phyloP scores from a whole-genome alignment of 1,140 invertebrate genomes.

The Lucilia cuprina region DNA sequence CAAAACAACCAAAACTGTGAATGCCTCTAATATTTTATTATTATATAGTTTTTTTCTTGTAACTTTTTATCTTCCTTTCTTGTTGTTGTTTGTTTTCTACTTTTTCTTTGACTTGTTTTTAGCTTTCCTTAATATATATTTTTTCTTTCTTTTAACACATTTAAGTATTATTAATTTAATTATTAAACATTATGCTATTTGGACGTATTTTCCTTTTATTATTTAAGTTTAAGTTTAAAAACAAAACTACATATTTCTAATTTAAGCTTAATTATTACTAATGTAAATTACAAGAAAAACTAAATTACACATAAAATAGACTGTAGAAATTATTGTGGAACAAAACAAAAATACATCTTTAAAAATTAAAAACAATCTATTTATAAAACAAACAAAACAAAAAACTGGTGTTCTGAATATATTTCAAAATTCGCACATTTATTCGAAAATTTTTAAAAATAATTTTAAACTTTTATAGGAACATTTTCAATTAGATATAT shows the following conservation, averaged over 20 bases:
- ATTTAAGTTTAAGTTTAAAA: constrained; percentile 8
- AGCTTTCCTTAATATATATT: background rate
- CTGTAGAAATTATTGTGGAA: constrained; percentile 22
- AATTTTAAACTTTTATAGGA: too few relatives aligned
- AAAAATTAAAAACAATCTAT: background rate
- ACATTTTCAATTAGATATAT: too few relatives aligned
- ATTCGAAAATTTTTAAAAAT: too few relatives aligned
- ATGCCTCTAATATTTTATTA: background rate
- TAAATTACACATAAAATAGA: background rate
- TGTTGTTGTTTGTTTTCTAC: background rate
- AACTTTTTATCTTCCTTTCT: background rate
- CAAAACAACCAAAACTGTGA: too few relatives aligned
- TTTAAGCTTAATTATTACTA: background rate
- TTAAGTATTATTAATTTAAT: constrained; percentile 5
- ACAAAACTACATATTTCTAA: background rate
- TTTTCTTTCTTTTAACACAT: background rate
- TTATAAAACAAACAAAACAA: too few relatives aligned
- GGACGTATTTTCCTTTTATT: constrained; percentile 8
- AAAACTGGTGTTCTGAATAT: too few relatives aligned
- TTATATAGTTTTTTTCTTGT: background rate
- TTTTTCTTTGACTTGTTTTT: background rate
- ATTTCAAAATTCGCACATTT: too few relatives aligned
- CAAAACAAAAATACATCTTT: background rate
- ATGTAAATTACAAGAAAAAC: background rate
- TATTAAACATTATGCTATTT: background rate